Percentiles rank a stretch among this genome's conserved stretches.
phyloP scores from a whole-genome alignment of 2,888 invertebrate species.

The Melieria picta region DNA sequence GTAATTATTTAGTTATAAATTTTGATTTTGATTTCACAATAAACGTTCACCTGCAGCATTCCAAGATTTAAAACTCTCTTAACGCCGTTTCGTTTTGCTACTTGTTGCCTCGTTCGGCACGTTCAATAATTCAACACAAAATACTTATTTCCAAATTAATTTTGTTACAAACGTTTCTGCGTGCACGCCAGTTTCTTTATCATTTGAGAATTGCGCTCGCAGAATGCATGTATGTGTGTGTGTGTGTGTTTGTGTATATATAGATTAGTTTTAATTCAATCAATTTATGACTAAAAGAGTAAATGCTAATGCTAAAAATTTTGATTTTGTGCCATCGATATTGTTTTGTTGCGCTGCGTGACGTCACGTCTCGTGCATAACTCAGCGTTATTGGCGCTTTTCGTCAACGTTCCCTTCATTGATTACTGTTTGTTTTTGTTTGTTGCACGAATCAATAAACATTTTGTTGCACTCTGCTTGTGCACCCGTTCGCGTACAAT shows the following conservation, averaged over 20 bases:
- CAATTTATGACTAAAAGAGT: slow-evolving; percentile 44
- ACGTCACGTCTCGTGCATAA: slow-evolving; percentile 6
- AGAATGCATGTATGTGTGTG: not conserved
- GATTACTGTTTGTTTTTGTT: not conserved
- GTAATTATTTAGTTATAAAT: slow-evolving; percentile 37
- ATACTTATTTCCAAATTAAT: not conserved
- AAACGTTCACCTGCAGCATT: slow-evolving; percentile 15
- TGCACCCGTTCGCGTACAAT: too few relatives aligned
- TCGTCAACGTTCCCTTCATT: not conserved
- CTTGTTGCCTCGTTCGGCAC: not conserved
- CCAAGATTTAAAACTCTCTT: not conserved
- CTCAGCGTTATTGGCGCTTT: not conserved
- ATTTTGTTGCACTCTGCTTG: not conserved
- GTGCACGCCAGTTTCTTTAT: slow-evolving; percentile 30
- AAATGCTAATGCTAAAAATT: slow-evolving; percentile 46
- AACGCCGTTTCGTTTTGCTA: not conserved
- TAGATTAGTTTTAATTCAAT: slow-evolving; percentile 36
- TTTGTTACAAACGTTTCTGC: not conserved
- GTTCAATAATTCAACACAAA: not conserved
- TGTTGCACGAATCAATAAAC: not conserved
- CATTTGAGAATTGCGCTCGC: slow-evolving; percentile 14
- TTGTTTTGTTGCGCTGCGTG: slow-evolving; percentile 42
- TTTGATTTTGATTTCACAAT: slow-evolving; percentile 32
- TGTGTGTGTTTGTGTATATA: not conserved
- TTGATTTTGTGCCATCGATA: slow-evolving; percentile 56